Evolutionary conservation across 2,888 invertebrate species (phyloP), one percentile per base, ranked within the genome.

Genomic region (Trachelus iudaicus): DNA sequence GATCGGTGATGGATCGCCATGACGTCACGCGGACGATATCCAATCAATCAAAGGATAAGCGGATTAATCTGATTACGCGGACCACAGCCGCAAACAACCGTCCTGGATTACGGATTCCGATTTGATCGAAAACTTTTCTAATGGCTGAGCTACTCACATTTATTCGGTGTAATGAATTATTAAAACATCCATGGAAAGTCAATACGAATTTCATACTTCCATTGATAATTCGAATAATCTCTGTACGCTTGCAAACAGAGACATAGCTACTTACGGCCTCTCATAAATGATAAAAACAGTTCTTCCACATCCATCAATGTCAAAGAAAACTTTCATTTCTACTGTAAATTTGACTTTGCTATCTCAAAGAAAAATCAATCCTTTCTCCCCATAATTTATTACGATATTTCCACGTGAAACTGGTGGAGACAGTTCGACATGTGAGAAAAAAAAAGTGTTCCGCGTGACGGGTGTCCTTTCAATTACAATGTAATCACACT

Each of bases 1-100:
- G 83, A 85, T 85, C 83, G 80, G 83, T 88, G 87, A 88, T 88
- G 81, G 87, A 88, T 89, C 86, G 81, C 80, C 75, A 78, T 83
- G 80, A 84, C 83, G 85, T 83, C 84, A 83, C 82, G 77, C 79
- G 80, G 76, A 79, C 79, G 76, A 81, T 82, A 84, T 82, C 83
- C 86, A 86, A 89, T 88, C 89, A 87, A 87, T 89, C 89, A 88
- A 83, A 82, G 86, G 87, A 87, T 88, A 88, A 89, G 85, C 87
- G 87, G 87, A 87, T 87, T 84, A 87, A 86, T 85, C 81, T 85
- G 85, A 87, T 86, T 85, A 85, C 85, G 77, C 80, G 81, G 80
- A 81, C 85, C 82, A 80, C 81, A 79, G 81, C 83, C 82, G 85
- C 83, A 85, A 85, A 86, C 84, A 86, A 85, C 83, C 83, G 81